A percentile compares a stretch with the other conserved stretches of the same genome.
Evolutionary conservation across 1,140 invertebrate genomes (phyloP).

Genomic region (Pseudomyrmex gracilis): DNA sequence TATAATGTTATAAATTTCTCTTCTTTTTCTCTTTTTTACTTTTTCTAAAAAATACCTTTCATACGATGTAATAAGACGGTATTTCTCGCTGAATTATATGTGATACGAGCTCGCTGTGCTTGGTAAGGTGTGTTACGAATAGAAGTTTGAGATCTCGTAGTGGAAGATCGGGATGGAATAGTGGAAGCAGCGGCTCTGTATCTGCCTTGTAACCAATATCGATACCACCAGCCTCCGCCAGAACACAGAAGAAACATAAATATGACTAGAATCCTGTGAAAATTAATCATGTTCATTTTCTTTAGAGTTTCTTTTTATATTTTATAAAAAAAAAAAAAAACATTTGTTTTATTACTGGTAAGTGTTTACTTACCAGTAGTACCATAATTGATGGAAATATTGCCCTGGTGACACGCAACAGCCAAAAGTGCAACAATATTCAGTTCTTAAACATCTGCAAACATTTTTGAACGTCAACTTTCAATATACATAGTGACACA

Average conservation of each 20-base stretch:
- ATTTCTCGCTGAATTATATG: conserved; percentile 84
- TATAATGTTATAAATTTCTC: too few relatives aligned
- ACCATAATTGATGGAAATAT: conserved; percentile 86
- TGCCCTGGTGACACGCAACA: conserved; percentile 85
- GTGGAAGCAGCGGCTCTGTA: conserved; percentile 80
- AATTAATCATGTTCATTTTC: conserved; percentile 1
- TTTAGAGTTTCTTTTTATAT: neutral
- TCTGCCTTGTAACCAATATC: conserved; percentile 85
- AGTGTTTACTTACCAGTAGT: conserved; percentile 81
- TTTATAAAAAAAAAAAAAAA: neutral
- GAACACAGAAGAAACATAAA: conserved; percentile 86
- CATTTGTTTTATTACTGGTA: neutral
- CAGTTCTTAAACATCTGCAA: conserved; percentile 84
- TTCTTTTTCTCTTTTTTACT: too few relatives aligned
- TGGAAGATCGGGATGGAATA: conserved; percentile 79
- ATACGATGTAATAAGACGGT: conserved; percentile 84
- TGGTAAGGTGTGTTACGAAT: conserved; percentile 79
- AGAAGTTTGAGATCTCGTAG: conserved; percentile 76
- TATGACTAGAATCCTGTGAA: conserved; percentile 84
- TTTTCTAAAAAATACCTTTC: conserved; percentile 4
- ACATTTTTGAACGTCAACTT: neutral
- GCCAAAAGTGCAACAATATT: conserved; percentile 86
- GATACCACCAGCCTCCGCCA: conserved; percentile 86
- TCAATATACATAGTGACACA: conserved; percentile 9
- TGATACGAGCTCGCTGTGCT: conserved; percentile 83